Conservation (phyloP, 2,797 vertebrate genomes). For the Acanthiza pusilla region DNA sequence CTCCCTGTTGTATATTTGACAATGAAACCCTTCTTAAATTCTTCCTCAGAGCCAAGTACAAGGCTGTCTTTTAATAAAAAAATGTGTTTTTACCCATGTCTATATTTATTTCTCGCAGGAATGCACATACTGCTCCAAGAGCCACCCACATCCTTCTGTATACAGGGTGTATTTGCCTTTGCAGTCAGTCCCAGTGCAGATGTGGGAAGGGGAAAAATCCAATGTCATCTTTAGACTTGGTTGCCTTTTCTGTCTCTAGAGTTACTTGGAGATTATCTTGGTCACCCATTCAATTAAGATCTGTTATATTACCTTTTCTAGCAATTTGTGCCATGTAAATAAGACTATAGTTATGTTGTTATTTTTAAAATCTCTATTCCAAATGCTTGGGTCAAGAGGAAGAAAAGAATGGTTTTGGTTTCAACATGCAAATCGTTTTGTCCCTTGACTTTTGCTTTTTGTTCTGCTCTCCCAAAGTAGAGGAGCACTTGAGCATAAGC, state of each 20-base stretch:
- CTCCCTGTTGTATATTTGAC: constrained; percentile 55
- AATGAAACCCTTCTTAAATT: constrained; percentile 56
- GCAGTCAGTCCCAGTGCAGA: constrained; percentile 39
- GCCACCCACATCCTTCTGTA: constrained; percentile 69
- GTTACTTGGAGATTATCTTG: not conserved
- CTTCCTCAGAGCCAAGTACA: constrained; percentile 61
- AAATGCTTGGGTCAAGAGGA: not conserved
- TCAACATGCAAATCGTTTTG: not conserved
- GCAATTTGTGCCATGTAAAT: not conserved
- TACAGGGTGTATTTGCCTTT: constrained; percentile 54
- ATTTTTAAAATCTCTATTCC: not conserved
- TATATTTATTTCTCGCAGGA: constrained; percentile 68
- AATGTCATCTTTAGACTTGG: not conserved
- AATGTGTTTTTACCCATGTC: constrained; percentile 62
- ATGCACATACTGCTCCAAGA: constrained; percentile 68
- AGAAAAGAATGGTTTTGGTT: not conserved
- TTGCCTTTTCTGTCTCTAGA: not conserved
- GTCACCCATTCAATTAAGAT: not conserved
- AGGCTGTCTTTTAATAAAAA: constrained; percentile 61
- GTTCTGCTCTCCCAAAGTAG: not conserved
- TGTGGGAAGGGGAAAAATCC: not conserved
- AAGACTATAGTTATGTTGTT: not conserved
- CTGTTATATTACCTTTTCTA: not conserved
- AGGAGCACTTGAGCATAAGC: not conserved
- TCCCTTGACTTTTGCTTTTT: not conserved